These are phyloP conservation scores for Cryptotis parvus DNA, from an alignment of 2,113 vertebrate species.

Conservation along the genomic window DNA sequence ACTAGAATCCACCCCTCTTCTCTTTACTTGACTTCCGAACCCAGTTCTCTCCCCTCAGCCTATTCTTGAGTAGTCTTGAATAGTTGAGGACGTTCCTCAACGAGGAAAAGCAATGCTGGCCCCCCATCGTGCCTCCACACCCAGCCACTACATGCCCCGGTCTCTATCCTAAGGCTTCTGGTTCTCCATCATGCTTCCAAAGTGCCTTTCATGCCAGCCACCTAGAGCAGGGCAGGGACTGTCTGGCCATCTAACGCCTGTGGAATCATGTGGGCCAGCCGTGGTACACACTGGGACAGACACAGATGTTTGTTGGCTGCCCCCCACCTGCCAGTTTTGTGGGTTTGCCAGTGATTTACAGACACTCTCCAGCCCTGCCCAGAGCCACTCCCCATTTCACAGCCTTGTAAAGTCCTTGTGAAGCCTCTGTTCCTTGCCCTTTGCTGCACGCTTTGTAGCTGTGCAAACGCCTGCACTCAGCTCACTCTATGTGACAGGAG, in stretches of 20 bases:
- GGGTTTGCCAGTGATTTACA: too few species aligned
- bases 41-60: too few species aligned
- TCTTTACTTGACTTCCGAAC: not conserved
- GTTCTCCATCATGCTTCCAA: not conserved
- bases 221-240: not conserved
- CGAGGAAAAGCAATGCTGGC: not conserved
- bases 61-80: not conserved
- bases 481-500: fast-evolving
- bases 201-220: not conserved
- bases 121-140: not conserved
- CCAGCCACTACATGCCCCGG: fast-evolving
- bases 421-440: not conserved
- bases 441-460: not conserved
- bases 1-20: not conserved
- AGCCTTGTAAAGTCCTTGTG: too few species aligned
- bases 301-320: not conserved
- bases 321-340: too few species aligned
- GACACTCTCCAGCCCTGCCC: not conserved
- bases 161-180: not conserved
- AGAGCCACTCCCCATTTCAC: not conserved
- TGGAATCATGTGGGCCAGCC: too few species aligned
- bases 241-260: too few species aligned
- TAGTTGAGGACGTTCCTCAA: too few species aligned
- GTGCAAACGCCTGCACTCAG: not conserved
- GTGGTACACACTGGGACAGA: too few species aligned